Base-by-base conservation (phyloP, 1,140 invertebrate species). In the Stenopsyche tienmushanensis region DNA sequence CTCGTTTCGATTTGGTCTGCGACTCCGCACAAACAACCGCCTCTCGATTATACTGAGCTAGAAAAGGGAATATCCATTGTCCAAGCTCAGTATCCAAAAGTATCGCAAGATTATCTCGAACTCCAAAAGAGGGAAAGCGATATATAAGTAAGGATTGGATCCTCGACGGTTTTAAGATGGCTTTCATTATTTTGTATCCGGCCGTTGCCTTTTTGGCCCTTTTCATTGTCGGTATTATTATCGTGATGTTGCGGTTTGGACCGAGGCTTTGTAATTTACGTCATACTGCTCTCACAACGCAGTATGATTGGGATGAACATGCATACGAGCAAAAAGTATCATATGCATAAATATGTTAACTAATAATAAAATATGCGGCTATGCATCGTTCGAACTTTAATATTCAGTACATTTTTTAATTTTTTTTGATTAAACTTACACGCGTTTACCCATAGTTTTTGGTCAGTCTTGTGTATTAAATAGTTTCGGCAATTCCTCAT, bases 41-140 rank as follows among this genome's bases (percentile, higher is more conserved):
- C 92, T 5, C 73, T 94, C 15, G 91, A 93, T 76, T 84, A 89
- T 17, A 86, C 86, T 0, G 90, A 92, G 76, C 73, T 93, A 0
- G 85, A 90, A 68, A 78, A 76, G 69, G 79, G 81, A 1, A 75
- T 73, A 44, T 73, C 78, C 29, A 71, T 78, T 69, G 45, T 78
- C 49, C 65, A 72, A 15, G 55, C n/a, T 15, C 57, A 62, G 0
- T 10, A 39, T 2, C 60, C 77, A 0, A 78, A 76, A 10, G 71
- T 76, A 5, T 78, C 74, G 21, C 82, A 86, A 63, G 86, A 90
- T 72, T 90, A 88, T 73, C 80, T 90, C 42, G 90, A 92, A 74
- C 75, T 92, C 65, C 87, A 90, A 60, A 90, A 90, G 74, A 80
- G 89, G 63, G 90, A 93, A 75, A 92, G 90, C 77, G 90, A 92